These are phyloP conservation scores for Cossypha dichroa DNA, from an alignment of 2,797 vertebrate species.

Conservation along the genomic window DNA sequence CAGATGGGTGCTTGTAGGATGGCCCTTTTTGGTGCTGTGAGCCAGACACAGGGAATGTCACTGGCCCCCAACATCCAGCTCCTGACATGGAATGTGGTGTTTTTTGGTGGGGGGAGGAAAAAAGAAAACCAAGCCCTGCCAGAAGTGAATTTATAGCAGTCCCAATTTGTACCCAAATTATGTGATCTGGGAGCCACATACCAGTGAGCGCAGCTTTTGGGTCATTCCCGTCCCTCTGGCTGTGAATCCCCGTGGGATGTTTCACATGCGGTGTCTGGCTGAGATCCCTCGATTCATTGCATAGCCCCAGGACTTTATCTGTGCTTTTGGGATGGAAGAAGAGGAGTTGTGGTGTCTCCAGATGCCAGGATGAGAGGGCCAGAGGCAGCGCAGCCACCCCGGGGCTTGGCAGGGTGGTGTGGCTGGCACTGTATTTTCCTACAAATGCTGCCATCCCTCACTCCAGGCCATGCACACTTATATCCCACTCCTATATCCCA, in stretches of 20 bases:
- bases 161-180: neutral
- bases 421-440: neutral
- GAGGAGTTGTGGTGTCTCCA: neutral
- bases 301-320: neutral
- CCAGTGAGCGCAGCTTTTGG: neutral
- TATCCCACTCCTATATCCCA: constrained; percentile 13
- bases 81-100: neutral
- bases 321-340: neutral
- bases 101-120: accelerated
- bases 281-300: neutral
- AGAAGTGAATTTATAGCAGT: neutral
- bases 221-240: neutral
- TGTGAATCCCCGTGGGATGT: neutral
- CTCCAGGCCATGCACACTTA: neutral
- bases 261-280: neutral
- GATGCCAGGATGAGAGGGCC: neutral
- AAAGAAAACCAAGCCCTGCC: neutral
- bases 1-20: neutral
- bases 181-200: neutral
- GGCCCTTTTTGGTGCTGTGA: neutral
- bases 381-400: neutral
- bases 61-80: neutral
- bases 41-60: neutral
- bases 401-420: neutral
- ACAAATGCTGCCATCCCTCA: neutral